Evolutionary conservation across 1,140 invertebrate species (phyloP).

Genomic region (Listronotus bonariensis): DNA sequence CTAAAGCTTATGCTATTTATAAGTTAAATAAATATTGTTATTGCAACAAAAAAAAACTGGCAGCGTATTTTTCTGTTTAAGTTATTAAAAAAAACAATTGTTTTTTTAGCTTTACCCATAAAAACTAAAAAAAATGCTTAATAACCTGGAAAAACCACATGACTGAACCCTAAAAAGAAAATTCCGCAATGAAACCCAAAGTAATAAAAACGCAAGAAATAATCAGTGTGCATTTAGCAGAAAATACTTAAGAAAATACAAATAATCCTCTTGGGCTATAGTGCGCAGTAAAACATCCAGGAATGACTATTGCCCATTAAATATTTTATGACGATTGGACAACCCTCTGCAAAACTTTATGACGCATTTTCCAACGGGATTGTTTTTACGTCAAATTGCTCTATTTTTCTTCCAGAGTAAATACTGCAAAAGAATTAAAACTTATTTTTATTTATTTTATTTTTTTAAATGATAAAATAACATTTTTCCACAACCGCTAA

Average conservation of each 20-base stretch:
- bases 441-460: too few species aligned
- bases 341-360: constrained; percentile 36
- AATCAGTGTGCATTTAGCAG: constrained; percentile 37
- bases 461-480: too few species aligned
- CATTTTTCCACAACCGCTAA: too few species aligned
- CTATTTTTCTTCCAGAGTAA: constrained; percentile 26
- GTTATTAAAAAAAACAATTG: too few species aligned
- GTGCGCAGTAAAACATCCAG: constrained; percentile 37
- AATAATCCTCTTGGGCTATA: constrained; percentile 26
- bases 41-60: too few species aligned
- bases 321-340: constrained; percentile 39
- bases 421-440: constrained; percentile 8
- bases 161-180: constrained; percentile 5
- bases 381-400: constrained; percentile 32
- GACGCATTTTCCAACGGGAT: constrained; percentile 33
- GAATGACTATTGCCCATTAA: constrained; percentile 39
- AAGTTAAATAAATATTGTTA: too few species aligned
- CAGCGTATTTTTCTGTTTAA: too few species aligned
- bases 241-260: constrained; percentile 39
- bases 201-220: constrained; percentile 12
- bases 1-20: too few species aligned
- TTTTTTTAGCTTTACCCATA: too few species aligned
- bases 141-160: constrained; percentile 9
- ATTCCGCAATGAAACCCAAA: constrained; percentile 9
- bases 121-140: neutral